These are phyloP conservation scores for Sceliomorpha sp. DNA, from an alignment of 2,888 invertebrate genomes.

Conservation along the genomic window DNA sequence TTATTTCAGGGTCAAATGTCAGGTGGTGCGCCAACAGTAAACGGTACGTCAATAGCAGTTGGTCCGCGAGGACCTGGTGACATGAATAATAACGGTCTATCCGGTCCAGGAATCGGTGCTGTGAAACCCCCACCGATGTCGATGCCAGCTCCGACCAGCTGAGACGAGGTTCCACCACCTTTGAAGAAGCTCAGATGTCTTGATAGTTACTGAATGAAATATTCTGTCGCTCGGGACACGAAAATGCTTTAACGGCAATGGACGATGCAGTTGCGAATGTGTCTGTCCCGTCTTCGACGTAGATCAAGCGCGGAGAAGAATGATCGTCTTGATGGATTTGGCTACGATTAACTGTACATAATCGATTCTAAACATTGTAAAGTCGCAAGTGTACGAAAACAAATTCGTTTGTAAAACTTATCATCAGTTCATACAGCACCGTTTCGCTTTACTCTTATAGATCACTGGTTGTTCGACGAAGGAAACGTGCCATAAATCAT, in stretches of 20 bases:
- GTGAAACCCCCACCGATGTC: constrained; percentile 78
- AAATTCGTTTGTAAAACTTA: constrained; percentile 25
- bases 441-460: constrained; percentile 7
- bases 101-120: constrained; percentile 74
- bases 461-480: constrained; percentile 12
- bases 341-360: constrained; percentile 41
- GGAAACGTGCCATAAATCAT: constrained; percentile 4
- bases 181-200: constrained; percentile 78
- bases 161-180: constrained; percentile 78
- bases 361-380: constrained; percentile 41
- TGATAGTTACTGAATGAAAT: constrained; percentile 72
- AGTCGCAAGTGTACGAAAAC: constrained; percentile 40
- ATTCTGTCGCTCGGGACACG: neutral
- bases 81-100: constrained; percentile 78
- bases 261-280: neutral
- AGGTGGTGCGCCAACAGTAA: constrained; percentile 72
- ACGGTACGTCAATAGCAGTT: constrained; percentile 71
- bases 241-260: too few relatives aligned
- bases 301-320: constrained; percentile 13
- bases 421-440: neutral
- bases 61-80: constrained; percentile 76
- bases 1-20: constrained; percentile 76
- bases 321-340: constrained; percentile 1
- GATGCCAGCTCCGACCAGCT: constrained; percentile 79
- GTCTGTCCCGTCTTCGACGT: constrained; percentile 13